Evolutionary conservation across 2,888 invertebrate genomes (phyloP), one percentile per base, ranked within the genome.

Genomic region (Operophtera brumata): DNA sequence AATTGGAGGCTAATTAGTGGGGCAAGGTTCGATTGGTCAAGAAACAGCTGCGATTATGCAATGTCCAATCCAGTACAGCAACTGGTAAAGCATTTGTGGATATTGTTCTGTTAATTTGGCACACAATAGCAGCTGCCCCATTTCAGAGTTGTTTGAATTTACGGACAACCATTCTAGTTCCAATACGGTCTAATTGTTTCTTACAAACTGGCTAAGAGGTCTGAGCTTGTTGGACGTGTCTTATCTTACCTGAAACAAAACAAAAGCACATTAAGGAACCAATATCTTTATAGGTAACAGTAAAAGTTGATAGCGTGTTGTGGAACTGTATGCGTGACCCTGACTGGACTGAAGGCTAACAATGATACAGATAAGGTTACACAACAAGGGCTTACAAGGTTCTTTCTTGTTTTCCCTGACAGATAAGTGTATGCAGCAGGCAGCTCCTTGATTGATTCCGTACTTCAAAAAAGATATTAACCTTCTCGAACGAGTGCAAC

Each of bases 1-100:
- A 77, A 77, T 70, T 69, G 74, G 71, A 67, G 70, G 71, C 71
- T 81, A 77, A 79, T 81, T 78, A 81, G 69, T 75, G 71, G 70
- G 71, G 67, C 76, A 75, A 78, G 76, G 73, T 71, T 62, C 51
- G 65, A 52, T 61, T 62, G 54, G 54, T 47, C 46, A 55, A 28
- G 49, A 51, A 59, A 53, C 65, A 65, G 65, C 65, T 65, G 65
- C 54, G 36, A 54, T 61, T 56, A 57, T 58, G 59, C 59, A 62
- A 61, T 47, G 32, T 41, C 28, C 52, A 55, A 36, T 52, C 35
- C 43, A 40, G 55, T 52, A 57, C 54, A 47, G 59, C 34, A 47
- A 61, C 61, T 42, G 49, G 54, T 48, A 50, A 47, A 56, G 53
- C 53, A 52, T 59, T 57, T 45, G 54, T 48, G 32, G 30, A 52